phyloP scores from a whole-genome alignment of 1,140 invertebrate species.

The Prorops nasuta region DNA sequence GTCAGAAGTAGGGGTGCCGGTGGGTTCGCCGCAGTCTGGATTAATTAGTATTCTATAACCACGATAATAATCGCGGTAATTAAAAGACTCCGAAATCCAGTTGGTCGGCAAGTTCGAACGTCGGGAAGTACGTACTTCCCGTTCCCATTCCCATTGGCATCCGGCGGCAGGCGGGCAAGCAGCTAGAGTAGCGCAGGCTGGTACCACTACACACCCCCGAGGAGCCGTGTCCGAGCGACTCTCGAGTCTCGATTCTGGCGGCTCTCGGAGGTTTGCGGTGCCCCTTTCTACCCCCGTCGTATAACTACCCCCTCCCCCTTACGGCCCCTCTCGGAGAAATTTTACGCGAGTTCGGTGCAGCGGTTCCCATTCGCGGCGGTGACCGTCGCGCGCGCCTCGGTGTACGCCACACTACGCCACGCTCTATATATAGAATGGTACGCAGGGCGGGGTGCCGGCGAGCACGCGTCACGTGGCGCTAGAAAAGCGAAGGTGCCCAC shows the following conservation, averaged over 20 bases:
- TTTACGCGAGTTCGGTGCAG: conserved; percentile 13
- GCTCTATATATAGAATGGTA: conserved; percentile 8
- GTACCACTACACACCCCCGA: conserved; percentile 23
- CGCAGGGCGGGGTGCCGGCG: conserved; percentile 21
- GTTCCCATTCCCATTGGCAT: conserved; percentile 25
- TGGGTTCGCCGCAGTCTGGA: conserved; percentile 9
- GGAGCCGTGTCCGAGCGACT: neutral
- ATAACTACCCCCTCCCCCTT: too few relatives aligned
- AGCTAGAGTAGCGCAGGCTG: conserved; percentile 23
- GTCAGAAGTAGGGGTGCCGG: too few relatives aligned
- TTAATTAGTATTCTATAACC: conserved; percentile 19
- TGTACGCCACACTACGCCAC: conserved; percentile 5
- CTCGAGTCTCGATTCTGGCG: too few relatives aligned
- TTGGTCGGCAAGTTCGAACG: conserved; percentile 11
- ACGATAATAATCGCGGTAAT: conserved; percentile 17
- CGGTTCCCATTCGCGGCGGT: conserved; percentile 21
- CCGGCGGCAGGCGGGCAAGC: too few relatives aligned
- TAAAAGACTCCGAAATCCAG: conserved; percentile 20
- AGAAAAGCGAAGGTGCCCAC: conserved; percentile 53
- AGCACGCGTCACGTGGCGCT: conserved; percentile 46
- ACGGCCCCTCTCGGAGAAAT: too few relatives aligned
- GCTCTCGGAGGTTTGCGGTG: too few relatives aligned
- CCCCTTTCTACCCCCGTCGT: too few relatives aligned
- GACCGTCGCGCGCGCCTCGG: conserved; percentile 2
- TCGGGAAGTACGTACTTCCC: conserved; percentile 20